phyloP scores from a whole-genome alignment of 2,113 vertebrate species.

The Chionomys nivalis region DNA sequence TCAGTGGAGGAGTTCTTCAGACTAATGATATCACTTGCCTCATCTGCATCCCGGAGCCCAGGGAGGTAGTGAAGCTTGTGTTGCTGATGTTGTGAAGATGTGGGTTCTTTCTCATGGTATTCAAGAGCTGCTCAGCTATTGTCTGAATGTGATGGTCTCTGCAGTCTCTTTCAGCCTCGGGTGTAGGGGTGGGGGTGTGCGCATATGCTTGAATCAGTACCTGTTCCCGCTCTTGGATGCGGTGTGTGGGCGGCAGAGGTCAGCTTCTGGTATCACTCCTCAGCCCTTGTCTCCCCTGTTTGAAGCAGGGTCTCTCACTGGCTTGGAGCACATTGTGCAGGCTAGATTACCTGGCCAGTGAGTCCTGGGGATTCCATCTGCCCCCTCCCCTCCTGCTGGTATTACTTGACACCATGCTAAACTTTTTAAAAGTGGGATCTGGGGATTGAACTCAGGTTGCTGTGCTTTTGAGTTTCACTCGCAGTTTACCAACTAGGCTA shows the following conservation, averaged over 20 bases:
- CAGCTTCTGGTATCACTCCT: neutral
- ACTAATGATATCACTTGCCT: neutral
- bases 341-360: neutral
- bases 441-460: neutral
- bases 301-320: neutral
- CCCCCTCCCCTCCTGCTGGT: neutral
- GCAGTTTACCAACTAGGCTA: neutral
- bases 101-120: accelerated
- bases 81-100: neutral
- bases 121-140: accelerated
- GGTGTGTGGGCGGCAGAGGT: neutral
- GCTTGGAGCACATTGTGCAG: neutral
- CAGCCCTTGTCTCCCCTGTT: neutral
- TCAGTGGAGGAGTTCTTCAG: neutral
- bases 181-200: neutral
- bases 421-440: neutral
- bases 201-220: no score
- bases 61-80: no score
- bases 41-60: neutral
- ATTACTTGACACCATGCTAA: neutral
- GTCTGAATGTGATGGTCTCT: neutral
- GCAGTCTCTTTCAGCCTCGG: neutral
- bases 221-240: no score
- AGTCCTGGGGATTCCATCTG: neutral
- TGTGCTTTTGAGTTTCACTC: neutral